Evolutionary conservation across 2,888 invertebrate genomes (phyloP), one percentile per base, ranked within the genome.

Genomic region (Ommatoiulus sabulosus): DNA sequence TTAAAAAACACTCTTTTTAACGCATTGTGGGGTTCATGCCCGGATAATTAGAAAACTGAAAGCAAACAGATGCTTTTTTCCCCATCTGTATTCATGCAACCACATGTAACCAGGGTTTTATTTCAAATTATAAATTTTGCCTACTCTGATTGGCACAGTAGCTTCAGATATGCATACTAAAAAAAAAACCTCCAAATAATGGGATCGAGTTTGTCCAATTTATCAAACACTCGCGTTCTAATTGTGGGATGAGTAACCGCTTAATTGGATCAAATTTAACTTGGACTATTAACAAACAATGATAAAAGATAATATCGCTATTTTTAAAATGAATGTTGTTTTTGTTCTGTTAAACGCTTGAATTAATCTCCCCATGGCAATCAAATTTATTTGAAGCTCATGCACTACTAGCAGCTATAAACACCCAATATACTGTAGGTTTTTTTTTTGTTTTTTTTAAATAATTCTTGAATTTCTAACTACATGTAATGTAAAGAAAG

Each of bases 231-330:
- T 8, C n/a, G 57, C 17, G n/a, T 57, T n/a, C 17, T 57, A 57
- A 57, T 57, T 5, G n/a, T 57, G 57, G 57, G 57, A 57, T 57
- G 57, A 57, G 57, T 57, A 57, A 57, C 57, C 57, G n/a, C 57
- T 6, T n/a, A 57, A 6, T 3, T 57, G n/a, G 57, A 57, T 57
- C 57, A 57, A 57, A 3, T n/a, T 17, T n/a, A 57, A 15, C 57
- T 57, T 57, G n/a, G 57, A n/a, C 57, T 57, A 57, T 57, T n/a
- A 57, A n/a, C 57, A 57, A n/a, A 57, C 57, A 57, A 57, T 57
- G 57, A 17, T 57, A 57, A 57, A 57, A 17, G 57, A 57, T 57
- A 57, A 57, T 57, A 57, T 57, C 57, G 57, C 57, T n/a, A n/a
- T 57, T 17, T 57, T 57, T 57, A n/a, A n/a, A 57, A 57, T 57